Conservation (phyloP, 1,140 invertebrate genomes). For the Drosophila nannoptera region DNA sequence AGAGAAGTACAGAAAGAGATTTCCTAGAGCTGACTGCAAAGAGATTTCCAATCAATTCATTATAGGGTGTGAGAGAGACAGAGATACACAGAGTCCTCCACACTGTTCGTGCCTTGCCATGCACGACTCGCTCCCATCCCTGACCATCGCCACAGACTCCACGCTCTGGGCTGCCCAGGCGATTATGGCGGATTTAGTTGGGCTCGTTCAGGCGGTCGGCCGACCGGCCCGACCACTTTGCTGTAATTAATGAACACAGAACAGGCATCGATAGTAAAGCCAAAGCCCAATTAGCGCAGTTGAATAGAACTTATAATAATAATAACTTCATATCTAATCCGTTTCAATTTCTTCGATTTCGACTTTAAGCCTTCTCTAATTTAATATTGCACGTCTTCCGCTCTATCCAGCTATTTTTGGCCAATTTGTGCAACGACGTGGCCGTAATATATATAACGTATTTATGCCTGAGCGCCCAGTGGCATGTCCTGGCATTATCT, state of each 20-base stretch:
- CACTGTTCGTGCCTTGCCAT: background rate
- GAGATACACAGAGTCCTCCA: too few species aligned
- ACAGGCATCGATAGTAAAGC: slow-evolving; percentile 25
- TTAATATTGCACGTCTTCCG: background rate
- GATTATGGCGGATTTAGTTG: slow-evolving; percentile 30
- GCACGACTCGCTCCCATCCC: background rate
- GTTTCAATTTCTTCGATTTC: background rate
- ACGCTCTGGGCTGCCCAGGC: slow-evolving; percentile 11
- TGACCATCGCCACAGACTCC: background rate
- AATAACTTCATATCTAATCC: too few species aligned
- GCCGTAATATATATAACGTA: slow-evolving; percentile 27
- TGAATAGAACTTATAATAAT: too few species aligned
- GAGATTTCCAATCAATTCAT: too few species aligned
- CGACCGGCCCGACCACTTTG: slow-evolving; percentile 17
- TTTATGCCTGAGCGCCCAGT: background rate
- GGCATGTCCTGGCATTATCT: slow-evolving; percentile 21
- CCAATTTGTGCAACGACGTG: slow-evolving; percentile 42
- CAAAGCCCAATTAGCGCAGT: slow-evolving; percentile 1
- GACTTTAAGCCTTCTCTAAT: background rate
- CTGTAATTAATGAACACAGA: slow-evolving; percentile 42
- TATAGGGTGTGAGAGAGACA: too few species aligned
- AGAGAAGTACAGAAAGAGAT: too few species aligned
- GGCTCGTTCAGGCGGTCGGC: background rate
- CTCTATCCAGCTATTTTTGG: slow-evolving; percentile 1
- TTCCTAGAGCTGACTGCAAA: too few species aligned